Base-by-base conservation (phyloP, 2,113 vertebrate genomes). In the Tapirus terrestris region DNA sequence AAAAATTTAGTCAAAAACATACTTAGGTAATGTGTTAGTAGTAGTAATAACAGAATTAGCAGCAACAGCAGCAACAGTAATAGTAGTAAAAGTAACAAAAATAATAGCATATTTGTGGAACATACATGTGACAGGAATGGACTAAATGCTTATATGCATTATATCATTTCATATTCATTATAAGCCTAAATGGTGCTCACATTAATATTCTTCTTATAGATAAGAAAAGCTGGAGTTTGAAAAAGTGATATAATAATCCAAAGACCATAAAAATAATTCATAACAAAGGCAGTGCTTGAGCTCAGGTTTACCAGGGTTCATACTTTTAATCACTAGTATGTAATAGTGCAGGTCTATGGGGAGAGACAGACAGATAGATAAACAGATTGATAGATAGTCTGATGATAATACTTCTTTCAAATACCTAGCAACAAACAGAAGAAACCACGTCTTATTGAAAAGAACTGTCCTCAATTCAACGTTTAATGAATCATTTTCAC, bases 401-500 rank as follows among this genome's bases (percentile, higher is more conserved):
- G 48, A 36, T 79, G 60, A 8, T 21, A 94, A 68, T 58, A 60
- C 16, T 12, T 72, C 88, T 92, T 56, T 27, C 51, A 72, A 88
- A 70, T 70, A 80, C 20, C 31, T 33, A 51, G 18, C 53, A 88
- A 72, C 8, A 72, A 60, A 29, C 43, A 45, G 63, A 80, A 58
- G 51, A 60, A 79, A 25, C 45, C 23, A 60, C 3, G 6, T 48
- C 21, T 31, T 72, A n/a, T 33, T 60, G 17, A 23, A 70, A 94
- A 70, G 25, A 21, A 51, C 4, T 68, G 33, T 70, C 18, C 21
- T 70, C 33, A 60, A 23, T 80, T 70, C 39, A 61, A 9, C 31
- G 56, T 72, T 82, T 92, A 39, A 70, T 80, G 39, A 80, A 51
- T 88, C 39, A 68, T 88, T 94, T 93, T 94, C 53, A 72, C 17